Percentiles rank a stretch among this genome's conserved stretches.
Conservation (phyloP, 2,888 invertebrate genomes). For the Brachyptera putata region DNA sequence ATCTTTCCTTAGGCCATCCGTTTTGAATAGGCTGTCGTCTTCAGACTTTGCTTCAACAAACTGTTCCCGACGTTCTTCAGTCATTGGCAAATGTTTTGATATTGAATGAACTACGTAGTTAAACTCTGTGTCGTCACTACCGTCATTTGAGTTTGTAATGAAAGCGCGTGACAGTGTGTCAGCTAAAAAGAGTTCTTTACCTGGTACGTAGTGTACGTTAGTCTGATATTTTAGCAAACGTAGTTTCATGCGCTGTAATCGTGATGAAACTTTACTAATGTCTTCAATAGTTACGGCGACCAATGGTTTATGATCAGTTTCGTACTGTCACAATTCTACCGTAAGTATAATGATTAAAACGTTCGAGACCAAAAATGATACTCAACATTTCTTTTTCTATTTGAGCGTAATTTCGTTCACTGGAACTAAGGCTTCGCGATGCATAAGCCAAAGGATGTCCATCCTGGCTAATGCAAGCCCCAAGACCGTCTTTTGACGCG, state of each 20-base stretch:
- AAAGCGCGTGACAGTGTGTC: constrained; percentile 15
- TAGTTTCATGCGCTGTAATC: constrained; percentile 10
- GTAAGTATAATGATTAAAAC: no score
- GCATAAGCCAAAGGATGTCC: neutral
- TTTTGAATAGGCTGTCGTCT: neutral
- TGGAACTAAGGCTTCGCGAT: neutral
- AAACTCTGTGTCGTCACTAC: constrained; percentile 1
- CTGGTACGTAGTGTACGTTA: constrained; percentile 13
- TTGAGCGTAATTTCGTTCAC: neutral
- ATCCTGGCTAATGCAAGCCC: neutral
- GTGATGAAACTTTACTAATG: neutral
- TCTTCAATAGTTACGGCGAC: neutral
- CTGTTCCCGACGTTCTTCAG: neutral
- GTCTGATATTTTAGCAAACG: neutral
- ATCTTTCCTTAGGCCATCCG: constrained; percentile 8
- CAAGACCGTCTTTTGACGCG: neutral
- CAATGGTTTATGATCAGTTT: constrained; percentile 18
- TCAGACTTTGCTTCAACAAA: neutral
- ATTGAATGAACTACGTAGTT: constrained; percentile 8
- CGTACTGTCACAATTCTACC: no score
- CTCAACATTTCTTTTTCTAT: constrained; percentile 9
- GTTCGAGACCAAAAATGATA: constrained; percentile 10
- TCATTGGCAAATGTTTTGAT: constrained; percentile 7
- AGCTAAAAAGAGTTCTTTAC: no score
- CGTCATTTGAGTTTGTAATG: neutral